Evolutionary conservation across 2,113 vertebrate species (phyloP), one percentile per base, ranked within the genome.

Genomic region (Pampusana beccarii): DNA sequence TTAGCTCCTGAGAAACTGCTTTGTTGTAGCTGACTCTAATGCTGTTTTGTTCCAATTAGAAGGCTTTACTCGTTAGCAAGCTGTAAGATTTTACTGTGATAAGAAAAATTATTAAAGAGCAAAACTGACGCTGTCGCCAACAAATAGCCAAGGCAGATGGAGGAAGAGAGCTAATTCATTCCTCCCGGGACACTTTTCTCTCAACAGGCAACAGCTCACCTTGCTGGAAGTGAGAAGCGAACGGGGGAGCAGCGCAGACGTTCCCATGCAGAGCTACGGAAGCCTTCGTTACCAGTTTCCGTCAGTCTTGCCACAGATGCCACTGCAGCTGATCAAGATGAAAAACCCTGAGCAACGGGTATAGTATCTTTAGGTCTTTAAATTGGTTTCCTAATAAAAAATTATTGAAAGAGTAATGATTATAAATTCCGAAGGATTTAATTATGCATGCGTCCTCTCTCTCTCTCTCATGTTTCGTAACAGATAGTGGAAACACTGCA

Each of bases 401-500:
- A 75, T 84, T 4, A 66, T 28, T 23, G 40, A 21, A 44, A 62
- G 5, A 67, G 4, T 46, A 29, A 42, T 6, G 6, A 57, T 51
- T 9, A 10, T 16, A 24, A 34, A 42, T 62, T 53, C 25, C 20
- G 34, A 42, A 46, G 10, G 36, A 29, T 46, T 33, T 42, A 60
- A 46, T 44, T 64, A 29, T 2, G 4, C 23, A 40, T 62, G 19
- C 28, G 33, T n/a, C 10, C 44, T 46, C 44, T 46, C 40, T 73
- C 29, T 89, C 34, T 73, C 29, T 46, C 21, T 34, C 3, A 0
- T 80, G 18, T 75, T 87, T 84, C 86, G 46, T 80, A 28, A 69
- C 89, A 99, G 99, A 97, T 98, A 92, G n/a, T 88, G 1, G 98
- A 98, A 73, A 82, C 98, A 24, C 90, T 99, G 58, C 98, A 98